A percentile compares a stretch with the other conserved stretches of the same genome.
Conservation (phyloP, 2,113 vertebrate genomes). For the Halichoeres trimaculatus region DNA sequence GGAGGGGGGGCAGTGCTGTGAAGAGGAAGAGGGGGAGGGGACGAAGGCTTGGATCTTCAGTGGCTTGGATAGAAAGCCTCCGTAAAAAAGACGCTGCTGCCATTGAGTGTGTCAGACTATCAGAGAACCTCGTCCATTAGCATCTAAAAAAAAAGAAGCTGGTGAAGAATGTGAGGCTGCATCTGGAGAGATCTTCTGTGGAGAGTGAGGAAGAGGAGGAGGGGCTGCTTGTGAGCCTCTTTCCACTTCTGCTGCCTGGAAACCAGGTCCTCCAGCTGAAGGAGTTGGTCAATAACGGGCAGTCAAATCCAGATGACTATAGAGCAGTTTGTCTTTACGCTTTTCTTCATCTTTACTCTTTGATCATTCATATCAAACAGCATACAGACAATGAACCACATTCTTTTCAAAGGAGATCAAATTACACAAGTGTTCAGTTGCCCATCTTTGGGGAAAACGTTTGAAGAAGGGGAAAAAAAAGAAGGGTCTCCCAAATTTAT, state of each 20-base stretch:
- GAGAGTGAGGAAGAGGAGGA: conserved; percentile 38
- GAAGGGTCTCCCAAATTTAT: neutral
- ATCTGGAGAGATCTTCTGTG: conserved; percentile 74
- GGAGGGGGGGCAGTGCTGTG: conserved; percentile 73
- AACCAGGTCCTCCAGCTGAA: conserved; percentile 54
- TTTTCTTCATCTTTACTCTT: neutral
- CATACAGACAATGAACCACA: neutral
- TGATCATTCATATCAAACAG: neutral
- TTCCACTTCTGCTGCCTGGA: conserved; percentile 54
- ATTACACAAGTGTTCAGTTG: neutral
- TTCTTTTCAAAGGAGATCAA: neutral
- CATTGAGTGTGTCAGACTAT: conserved; percentile 47
- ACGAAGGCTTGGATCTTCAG: conserved; percentile 46
- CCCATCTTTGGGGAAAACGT: neutral
- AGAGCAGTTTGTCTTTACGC: conserved; percentile 1
- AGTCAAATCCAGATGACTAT: conserved; percentile 59
- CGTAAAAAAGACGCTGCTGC: conserved; percentile 54
- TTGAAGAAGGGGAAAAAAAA: neutral
- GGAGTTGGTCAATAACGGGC: conserved; percentile 42
- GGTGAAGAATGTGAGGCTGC: conserved; percentile 58
- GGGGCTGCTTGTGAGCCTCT: conserved; percentile 7
- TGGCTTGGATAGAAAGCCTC: conserved; percentile 48
- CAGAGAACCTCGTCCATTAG: conserved; percentile 29
- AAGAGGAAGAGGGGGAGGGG: conserved; percentile 73
- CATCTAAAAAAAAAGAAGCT: conserved; percentile 68